Conservation (phyloP, 2,888 invertebrate species). For the Ophioninae sp. region DNA sequence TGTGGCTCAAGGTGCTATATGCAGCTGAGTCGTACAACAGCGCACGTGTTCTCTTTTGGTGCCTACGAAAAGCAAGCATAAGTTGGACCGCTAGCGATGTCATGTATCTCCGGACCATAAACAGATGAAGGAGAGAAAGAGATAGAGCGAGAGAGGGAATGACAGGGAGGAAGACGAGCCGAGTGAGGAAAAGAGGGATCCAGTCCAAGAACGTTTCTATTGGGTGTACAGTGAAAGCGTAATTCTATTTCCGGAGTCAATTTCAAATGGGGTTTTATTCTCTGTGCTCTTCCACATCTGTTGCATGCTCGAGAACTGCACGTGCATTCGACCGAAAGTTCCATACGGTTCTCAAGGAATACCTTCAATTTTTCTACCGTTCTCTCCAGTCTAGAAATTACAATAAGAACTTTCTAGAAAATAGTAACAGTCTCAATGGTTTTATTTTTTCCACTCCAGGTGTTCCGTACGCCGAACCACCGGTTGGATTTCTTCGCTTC, state of each 20-base stretch:
- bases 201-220: conserved; percentile 29
- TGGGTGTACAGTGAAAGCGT: conserved; percentile 35
- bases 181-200: conserved; percentile 39
- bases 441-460: conserved; percentile 79
- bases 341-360: conserved; percentile 53
- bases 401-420: neutral
- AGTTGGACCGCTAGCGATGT: conserved; percentile 25
- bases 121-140: conserved; percentile 24
- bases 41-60: conserved; percentile 51
- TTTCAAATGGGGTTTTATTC: conserved; percentile 43
- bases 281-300: conserved; percentile 53
- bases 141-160: conserved; percentile 29
- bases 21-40: conserved; percentile 24
- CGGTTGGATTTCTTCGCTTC: conserved; percentile 88
- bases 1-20: conserved; percentile 8
- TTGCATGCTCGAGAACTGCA: conserved; percentile 40
- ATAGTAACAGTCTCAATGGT: neutral
- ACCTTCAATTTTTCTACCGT: conserved; percentile 37
- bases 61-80: conserved; percentile 45
- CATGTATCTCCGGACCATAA: conserved; percentile 44
- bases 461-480: conserved; percentile 91
- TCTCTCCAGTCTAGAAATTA: neutral
- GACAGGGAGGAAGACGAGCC: conserved; percentile 44
- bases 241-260: conserved; percentile 58
- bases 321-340: conserved; percentile 52